Evolutionary conservation across 2,888 invertebrate genomes (phyloP), one percentile per base, ranked within the genome.

Genomic region (Phragmatobia fuliginosa): DNA sequence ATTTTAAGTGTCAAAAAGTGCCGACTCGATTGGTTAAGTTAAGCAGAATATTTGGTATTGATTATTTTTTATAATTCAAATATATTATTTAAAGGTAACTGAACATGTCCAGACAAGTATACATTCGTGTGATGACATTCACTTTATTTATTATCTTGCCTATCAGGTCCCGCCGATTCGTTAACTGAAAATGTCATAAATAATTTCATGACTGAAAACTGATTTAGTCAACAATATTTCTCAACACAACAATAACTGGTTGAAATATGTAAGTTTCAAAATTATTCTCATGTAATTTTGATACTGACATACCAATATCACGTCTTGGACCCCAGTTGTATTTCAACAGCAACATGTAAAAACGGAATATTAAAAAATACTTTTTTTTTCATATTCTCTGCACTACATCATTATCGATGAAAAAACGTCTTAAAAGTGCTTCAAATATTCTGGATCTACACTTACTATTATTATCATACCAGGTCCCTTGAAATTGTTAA

Each of bases 301-400:
- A 88, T 87, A 87, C 88, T 81, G 82, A 85, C 87, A 83, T 82
- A 82, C 80, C 85, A 80, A 71, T 83, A 87, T 87, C 86, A 89
- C 88, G 89, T 86, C 82, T 94, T 94, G 94, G 94, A 94, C 94
- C 93, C 94, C 91, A 91, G 90, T 88, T 88, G 85, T 87, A 87
- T 88, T 86, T 85, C 87, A 91, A 91, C 91, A 91, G 91, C 89
- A 91, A 92, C 91, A 87, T 87, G 85, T 89, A 87, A 88, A 89
- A 93, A 92, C 90, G 88, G 89, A 94, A 92, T 82, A 81, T 90
- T 90, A 90, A 90, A 92, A 94, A 93, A 91, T 90, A 87, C 76
- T 79, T 21, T 81, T 86, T 81, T n/a, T n/a, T n/a, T n/a, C n/a
- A 84, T 84, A 84, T 81, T 87, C 89, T 93, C 88, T 91, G 90